Base-by-base conservation (phyloP, 64 coral and sea anemone species). In the Montipora efflorescens region DNA sequence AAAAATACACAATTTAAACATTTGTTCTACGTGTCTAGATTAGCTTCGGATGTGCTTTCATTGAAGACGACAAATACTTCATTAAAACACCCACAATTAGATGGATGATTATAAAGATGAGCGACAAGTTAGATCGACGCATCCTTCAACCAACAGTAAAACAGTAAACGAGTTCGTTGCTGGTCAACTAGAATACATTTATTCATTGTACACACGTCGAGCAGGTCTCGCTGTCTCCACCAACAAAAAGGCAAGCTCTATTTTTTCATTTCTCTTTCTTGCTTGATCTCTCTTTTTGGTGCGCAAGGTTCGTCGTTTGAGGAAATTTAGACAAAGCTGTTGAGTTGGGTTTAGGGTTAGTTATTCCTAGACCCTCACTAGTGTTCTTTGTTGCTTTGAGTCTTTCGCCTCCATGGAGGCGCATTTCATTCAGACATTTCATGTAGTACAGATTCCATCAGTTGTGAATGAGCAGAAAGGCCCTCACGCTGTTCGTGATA, bases 31-130 rank as follows among this genome's bases (percentile, higher is more conserved):
- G 82, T 86, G 82, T 86, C 82, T 72, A 86, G 82, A 86, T 86
- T 86, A 86, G 82, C 66, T 70, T 86, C 82, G 82, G 82, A 86
- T 86, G 67, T 86, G 45, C 66, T 72, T 71, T 86, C 82, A 86
- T 86, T 71, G 64, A 86, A 62, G 64, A 86, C 50, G 66, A 86
- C 46, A 86, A 86, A 86, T 47, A 86, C 82, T 46, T 86, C 82
- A 86, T 86, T 86, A 86, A 72, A 86, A 86, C 82, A 86, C 66
- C 82, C 82, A 86, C 82, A 86, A 86, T 86, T 70, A 70, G 66
- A 18, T 68, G 46, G 66, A 18, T 48, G 66, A 86, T 66, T 86
- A 86, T 86, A 86, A 86, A 86, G 82, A 45, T 13, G 66, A 68
- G 82, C n/a, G 45, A 16, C 46, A 46, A 20, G 43, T 85, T 18